Base-by-base conservation (phyloP, 2,888 invertebrate species). In the Caenorhabditis sp. region DNA sequence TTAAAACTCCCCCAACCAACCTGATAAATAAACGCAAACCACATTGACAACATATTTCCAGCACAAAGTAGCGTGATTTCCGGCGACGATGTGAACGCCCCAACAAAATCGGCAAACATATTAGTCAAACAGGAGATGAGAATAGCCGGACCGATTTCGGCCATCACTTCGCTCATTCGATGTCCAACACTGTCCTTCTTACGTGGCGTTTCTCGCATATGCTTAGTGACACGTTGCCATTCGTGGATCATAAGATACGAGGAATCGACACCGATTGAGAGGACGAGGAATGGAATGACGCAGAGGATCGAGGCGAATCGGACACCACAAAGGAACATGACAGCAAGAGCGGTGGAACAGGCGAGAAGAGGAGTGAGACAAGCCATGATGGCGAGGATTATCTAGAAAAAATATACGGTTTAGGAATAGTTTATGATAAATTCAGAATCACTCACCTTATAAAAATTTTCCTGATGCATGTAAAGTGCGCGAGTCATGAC, bases 171-270 rank as follows among this genome's bases (percentile, higher is more conserved):
- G 20, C 80, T 75, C 76, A 85, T 79, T 21, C 85, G 68, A 62
- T 83, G 83, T 4, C 85, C 85, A 8, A 85, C 84, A 31, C 71
- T 78, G 64, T 84, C 83, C 58, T 83, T 83, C 31, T 84, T 78
- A 14, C 70, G 73, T 1, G 84, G 84, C 4, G 80, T 76, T 49
- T 85, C 83, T 5, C 84, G 71, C 59, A 83, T 84, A 59, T 84
- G 84, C 57, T 85, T 85, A 25, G 82, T 84, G 25, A 85, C 85
- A 26, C 85, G 67, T 67, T 85, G 85, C 85, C 85, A 86, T 75
- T 85, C 85, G 66, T 85, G 85, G 50, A 86, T 85, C 85, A 85
- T 85, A 36, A 85, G 76, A 59, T 85, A 85, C 8, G 84, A 83
- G 23, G 78, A 78, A 68, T 85, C 85, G 17, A 85, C 85, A 12